phyloP scores from a whole-genome alignment of 2,113 vertebrate species.

The Nipponia nippon region DNA sequence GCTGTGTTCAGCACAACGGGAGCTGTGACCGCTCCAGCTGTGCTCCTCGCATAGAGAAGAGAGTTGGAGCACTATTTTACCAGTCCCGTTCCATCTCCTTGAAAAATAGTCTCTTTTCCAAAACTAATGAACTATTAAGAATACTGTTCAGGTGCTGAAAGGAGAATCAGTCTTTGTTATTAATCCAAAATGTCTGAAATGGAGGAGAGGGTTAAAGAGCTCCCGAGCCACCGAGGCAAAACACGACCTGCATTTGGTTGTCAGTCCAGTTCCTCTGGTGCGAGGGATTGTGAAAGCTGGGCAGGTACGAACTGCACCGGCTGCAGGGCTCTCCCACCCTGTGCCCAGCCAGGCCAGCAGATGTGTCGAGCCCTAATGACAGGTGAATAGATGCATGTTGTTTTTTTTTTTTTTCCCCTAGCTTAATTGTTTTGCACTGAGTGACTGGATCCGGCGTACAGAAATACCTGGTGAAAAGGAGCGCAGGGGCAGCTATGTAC shows the following conservation, averaged over 20 bases:
- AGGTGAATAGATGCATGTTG: background rate
- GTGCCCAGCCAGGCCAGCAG: background rate
- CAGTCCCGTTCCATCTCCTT: background rate
- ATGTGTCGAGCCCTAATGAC: background rate
- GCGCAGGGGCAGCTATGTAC: background rate
- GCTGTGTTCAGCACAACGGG: background rate
- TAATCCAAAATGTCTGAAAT: background rate
- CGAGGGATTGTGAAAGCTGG: slow-evolving; percentile 12
- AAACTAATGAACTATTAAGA: background rate
- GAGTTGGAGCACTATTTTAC: background rate
- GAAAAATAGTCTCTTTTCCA: background rate
- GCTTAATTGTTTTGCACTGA: background rate
- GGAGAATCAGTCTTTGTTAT: background rate
- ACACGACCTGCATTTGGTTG: background rate
- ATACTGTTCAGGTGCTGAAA: background rate
- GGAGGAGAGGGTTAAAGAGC: slow-evolving; percentile 5
- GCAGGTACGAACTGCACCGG: background rate
- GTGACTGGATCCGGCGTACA: background rate
- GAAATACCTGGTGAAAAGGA: background rate
- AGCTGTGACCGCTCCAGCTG: background rate
- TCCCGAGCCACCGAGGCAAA: background rate
- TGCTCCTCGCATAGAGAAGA: background rate
- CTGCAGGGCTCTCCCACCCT: background rate
- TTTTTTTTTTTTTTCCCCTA: background rate
- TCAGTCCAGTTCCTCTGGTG: slow-evolving; percentile 1